phyloP scores from a whole-genome alignment of 2,888 invertebrate species.

The Endotricha flammealis region DNA sequence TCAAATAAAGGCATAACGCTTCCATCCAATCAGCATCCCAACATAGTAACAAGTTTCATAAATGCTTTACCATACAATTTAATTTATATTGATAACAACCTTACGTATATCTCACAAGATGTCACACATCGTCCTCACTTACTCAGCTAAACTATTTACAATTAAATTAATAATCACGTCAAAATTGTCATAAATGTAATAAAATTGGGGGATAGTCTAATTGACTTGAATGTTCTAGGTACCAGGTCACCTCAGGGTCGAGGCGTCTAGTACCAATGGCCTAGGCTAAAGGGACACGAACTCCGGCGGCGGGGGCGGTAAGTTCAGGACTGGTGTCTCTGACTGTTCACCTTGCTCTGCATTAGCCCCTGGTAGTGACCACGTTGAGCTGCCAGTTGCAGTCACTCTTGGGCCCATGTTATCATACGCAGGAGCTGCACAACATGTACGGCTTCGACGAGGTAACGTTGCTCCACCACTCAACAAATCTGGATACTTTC shows the following conservation, averaged over 20 bases:
- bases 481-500: constrained; percentile 86
- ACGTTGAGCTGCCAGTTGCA: constrained; percentile 89
- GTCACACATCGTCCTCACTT: constrained; percentile 66
- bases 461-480: constrained; percentile 70
- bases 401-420: constrained; percentile 95
- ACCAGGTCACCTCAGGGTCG: constrained; percentile 71
- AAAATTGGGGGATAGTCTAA: constrained; percentile 69
- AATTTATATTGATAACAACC: constrained; percentile 69
- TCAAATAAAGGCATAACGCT: constrained; percentile 15
- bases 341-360: constrained; percentile 52
- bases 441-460: constrained; percentile 66
- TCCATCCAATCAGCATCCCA: constrained; percentile 48
- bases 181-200: constrained; percentile 55
- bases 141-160: constrained; percentile 54
- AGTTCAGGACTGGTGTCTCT: constrained; percentile 62
- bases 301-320: constrained; percentile 79
- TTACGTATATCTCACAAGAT: constrained; percentile 70
- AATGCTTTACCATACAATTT: constrained; percentile 48
- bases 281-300: constrained; percentile 73
- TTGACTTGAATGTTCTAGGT: constrained; percentile 60
- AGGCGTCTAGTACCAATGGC: constrained; percentile 70
- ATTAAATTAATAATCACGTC: constrained; percentile 53
- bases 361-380: constrained; percentile 84
- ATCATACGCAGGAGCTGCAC: constrained; percentile 85
- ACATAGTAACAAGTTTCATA: constrained; percentile 61